A percentile compares a stretch with the other conserved stretches of the same genome.
phyloP scores from a whole-genome alignment of 1,140 invertebrate genomes.

The Nasonia longicornis region DNA sequence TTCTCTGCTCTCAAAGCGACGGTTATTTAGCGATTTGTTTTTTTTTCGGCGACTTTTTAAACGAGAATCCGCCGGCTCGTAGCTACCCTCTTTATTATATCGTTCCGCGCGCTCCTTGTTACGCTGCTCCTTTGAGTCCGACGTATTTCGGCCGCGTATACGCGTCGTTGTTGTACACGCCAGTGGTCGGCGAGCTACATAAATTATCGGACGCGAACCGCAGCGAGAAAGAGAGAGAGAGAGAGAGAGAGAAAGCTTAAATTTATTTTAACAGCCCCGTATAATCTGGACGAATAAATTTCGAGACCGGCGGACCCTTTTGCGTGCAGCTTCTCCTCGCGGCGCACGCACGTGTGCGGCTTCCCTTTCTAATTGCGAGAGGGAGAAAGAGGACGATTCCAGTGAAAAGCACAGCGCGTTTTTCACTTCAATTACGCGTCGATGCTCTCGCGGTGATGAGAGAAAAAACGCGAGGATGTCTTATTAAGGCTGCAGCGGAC shows the following conservation, averaged over 20 bases:
- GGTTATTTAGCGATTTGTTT: too few relatives aligned
- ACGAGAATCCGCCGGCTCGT: not conserved
- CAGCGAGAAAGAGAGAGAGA: slow-evolving; percentile 52
- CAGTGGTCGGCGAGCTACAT: slow-evolving; percentile 47
- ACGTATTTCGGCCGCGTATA: slow-evolving; percentile 8
- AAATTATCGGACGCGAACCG: slow-evolving; percentile 55
- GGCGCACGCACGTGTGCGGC: not conserved
- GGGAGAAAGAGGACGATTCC: too few relatives aligned
- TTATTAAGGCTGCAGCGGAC: slow-evolving; percentile 2
- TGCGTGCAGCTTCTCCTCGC: slow-evolving; percentile 3
- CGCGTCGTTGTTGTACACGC: not conserved
- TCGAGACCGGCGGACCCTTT: slow-evolving; percentile 46
- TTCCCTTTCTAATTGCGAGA: slow-evolving; percentile 17
- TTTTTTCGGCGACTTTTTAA: not conserved
- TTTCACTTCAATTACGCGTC: slow-evolving; percentile 2
- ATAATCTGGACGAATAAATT: slow-evolving; percentile 60
- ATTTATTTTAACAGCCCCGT: slow-evolving; percentile 60
- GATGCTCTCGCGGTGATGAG: not conserved
- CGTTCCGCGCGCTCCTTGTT: slow-evolving; percentile 13
- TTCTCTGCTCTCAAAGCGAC: too few relatives aligned
- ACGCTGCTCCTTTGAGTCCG: slow-evolving; percentile 10
- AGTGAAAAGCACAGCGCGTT: not conserved
- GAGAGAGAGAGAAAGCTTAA: slow-evolving; percentile 53
- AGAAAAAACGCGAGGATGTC: not conserved
- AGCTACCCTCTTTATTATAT: slow-evolving; percentile 19